These are phyloP conservation scores for Himantopus leucocephalus DNA, from an alignment of 2,113 vertebrate genomes.

Conservation along the genomic window DNA sequence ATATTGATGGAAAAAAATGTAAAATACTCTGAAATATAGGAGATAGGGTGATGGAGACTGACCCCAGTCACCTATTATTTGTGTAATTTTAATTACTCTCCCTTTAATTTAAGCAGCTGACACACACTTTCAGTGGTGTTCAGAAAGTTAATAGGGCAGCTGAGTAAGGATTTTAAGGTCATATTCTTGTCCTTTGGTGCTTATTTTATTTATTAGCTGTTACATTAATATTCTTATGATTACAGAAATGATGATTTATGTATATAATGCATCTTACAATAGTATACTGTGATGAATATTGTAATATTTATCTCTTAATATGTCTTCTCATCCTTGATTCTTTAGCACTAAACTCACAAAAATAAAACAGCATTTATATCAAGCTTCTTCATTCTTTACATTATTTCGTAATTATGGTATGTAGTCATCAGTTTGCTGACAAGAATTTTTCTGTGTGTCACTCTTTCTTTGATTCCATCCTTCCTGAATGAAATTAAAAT, in stretches of 20 bases:
- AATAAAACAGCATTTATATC: slow-evolving; percentile 17
- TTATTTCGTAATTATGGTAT: slow-evolving; percentile 69
- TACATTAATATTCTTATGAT: slow-evolving; percentile 39
- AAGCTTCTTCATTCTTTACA: slow-evolving; percentile 37
- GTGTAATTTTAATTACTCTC: slow-evolving; percentile 76
- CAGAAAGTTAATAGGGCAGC: slow-evolving; percentile 73
- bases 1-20: slow-evolving; percentile 76
- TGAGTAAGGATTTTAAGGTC: slow-evolving; percentile 73
- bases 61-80: slow-evolving; percentile 72
- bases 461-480: slow-evolving; percentile 68
- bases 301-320: slow-evolving; percentile 14
- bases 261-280: slow-evolving; percentile 41
- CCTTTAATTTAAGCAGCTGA: slow-evolving; percentile 72
- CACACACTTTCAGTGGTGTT: slow-evolving; percentile 66
- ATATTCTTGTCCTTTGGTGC: slow-evolving; percentile 45
- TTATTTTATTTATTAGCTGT: slow-evolving; percentile 66
- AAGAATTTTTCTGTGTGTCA: slow-evolving; percentile 70
- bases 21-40: slow-evolving; percentile 66
- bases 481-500: slow-evolving; percentile 74
- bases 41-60: slow-evolving; percentile 63
- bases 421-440: slow-evolving; percentile 74
- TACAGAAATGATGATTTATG: slow-evolving; percentile 39
- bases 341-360: not conserved
- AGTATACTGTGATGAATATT: not conserved
- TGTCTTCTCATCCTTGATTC: not conserved